phyloP scores from a whole-genome alignment of 2,888 invertebrate genomes.

The Esperia sulphurella region DNA sequence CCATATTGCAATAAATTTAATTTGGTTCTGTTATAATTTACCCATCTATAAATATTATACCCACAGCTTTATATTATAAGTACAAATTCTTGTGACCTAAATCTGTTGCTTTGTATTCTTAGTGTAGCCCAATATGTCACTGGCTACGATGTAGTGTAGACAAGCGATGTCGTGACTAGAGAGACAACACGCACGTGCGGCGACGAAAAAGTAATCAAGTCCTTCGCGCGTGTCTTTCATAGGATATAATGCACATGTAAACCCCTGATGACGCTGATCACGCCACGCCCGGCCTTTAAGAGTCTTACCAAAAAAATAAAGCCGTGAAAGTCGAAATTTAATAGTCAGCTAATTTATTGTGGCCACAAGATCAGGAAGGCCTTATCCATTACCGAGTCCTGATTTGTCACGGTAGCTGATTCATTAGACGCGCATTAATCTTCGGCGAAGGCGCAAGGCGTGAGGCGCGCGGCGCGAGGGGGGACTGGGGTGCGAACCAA shows the following conservation, averaged over 20 bases:
- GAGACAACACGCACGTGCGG: not conserved
- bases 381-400: slow-evolving; percentile 63
- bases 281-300: not conserved
- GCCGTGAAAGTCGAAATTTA: slow-evolving; percentile 39
- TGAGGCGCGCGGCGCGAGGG: slow-evolving; percentile 7
- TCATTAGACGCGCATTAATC: slow-evolving; percentile 69
- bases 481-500: slow-evolving; percentile 30
- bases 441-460: slow-evolving; percentile 42
- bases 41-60: no score
- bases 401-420: slow-evolving; percentile 72
- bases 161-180: not conserved
- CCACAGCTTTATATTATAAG: no score
- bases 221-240: not conserved
- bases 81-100: no score
- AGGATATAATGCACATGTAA: not conserved
- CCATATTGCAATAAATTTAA: no score
- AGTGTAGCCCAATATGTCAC: not conserved
- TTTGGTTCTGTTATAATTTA: no score
- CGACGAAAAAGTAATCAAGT: not conserved
- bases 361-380: slow-evolving; percentile 54
- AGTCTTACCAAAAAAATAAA: slow-evolving; percentile 10
- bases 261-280: not conserved
- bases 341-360: slow-evolving; percentile 53
- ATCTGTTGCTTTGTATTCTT: no score
- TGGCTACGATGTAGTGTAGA: not conserved